phyloP scores from a whole-genome alignment of 2,888 invertebrate genomes.

The Epsilonema sp. region DNA sequence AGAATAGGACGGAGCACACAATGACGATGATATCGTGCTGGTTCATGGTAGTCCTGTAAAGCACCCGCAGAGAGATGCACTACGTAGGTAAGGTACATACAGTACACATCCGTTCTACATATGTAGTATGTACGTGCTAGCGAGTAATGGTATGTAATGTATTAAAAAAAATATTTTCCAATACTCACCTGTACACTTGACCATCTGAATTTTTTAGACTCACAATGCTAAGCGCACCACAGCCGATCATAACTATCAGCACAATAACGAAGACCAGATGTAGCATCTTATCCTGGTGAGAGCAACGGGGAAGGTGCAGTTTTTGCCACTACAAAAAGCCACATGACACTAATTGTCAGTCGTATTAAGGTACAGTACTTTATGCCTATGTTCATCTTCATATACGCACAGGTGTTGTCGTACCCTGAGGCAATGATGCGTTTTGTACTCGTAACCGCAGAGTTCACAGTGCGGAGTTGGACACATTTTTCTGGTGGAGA shows the following conservation, averaged over 20 bases:
- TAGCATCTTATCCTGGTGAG: slow-evolving; percentile 34
- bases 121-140: too few relatives aligned
- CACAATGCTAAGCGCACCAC: slow-evolving; percentile 15
- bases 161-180: too few relatives aligned
- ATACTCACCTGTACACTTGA: too few relatives aligned
- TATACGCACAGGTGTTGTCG: too few relatives aligned
- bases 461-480: slow-evolving; percentile 38
- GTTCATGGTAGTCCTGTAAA: slow-evolving; percentile 13
- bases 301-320: slow-evolving; percentile 35
- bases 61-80: too few relatives aligned
- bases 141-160: too few relatives aligned
- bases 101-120: too few relatives aligned
- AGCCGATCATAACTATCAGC: slow-evolving; percentile 34
- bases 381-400: too few relatives aligned
- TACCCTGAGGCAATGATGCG: slow-evolving; percentile 37
- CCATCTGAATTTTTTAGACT: too few relatives aligned
- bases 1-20: slow-evolving; percentile 38
- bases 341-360: not conserved
- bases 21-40: slow-evolving; percentile 35
- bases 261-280: slow-evolving; percentile 36
- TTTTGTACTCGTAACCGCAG: slow-evolving; percentile 37
- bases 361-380: too few relatives aligned
- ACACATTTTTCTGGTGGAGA: slow-evolving; percentile 33
- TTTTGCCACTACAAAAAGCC: slow-evolving; percentile 32
- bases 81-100: too few relatives aligned